These are phyloP conservation scores for Hedychridium roseum DNA, from an alignment of 2,888 invertebrate species.

Conservation along the genomic window DNA sequence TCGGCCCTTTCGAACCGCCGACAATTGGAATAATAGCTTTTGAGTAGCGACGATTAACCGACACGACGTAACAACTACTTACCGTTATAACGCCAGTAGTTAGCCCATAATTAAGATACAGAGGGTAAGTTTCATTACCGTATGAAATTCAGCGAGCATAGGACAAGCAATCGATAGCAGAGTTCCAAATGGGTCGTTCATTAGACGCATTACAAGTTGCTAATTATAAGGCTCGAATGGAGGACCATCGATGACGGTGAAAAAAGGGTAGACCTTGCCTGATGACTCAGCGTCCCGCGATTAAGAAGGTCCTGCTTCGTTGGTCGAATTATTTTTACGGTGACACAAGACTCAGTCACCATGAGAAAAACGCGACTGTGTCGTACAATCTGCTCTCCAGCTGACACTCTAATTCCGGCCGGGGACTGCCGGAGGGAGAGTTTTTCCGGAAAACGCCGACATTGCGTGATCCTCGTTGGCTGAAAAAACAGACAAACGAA, in stretches of 20 bases:
- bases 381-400: conserved; percentile 1
- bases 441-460: not conserved
- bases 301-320: conserved; percentile 1
- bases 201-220: too few relatives aligned
- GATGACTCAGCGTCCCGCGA: too few relatives aligned
- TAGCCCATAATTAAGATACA: too few relatives aligned
- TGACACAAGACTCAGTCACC: not conserved
- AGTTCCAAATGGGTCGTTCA: too few relatives aligned
- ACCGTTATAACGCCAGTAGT: too few relatives aligned
- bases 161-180: too few relatives aligned
- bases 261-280: too few relatives aligned
- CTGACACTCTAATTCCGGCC: conserved; percentile 14
- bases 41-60: conserved; percentile 23
- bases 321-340: conserved; percentile 9
- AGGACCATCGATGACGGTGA: too few relatives aligned
- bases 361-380: conserved; percentile 2
- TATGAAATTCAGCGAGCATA: too few relatives aligned
- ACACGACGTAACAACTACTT: too few relatives aligned
- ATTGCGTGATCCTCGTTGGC: not conserved
- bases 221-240: too few relatives aligned
- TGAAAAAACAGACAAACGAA: not conserved
- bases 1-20: conserved; percentile 8
- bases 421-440: conserved; percentile 4
- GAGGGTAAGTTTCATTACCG: too few relatives aligned
- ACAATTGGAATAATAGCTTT: conserved; percentile 26